Percentiles rank a stretch among this genome's conserved stretches.
phyloP scores from a whole-genome alignment of 2,888 invertebrate species.

The Caenorhabditis japonica region DNA sequence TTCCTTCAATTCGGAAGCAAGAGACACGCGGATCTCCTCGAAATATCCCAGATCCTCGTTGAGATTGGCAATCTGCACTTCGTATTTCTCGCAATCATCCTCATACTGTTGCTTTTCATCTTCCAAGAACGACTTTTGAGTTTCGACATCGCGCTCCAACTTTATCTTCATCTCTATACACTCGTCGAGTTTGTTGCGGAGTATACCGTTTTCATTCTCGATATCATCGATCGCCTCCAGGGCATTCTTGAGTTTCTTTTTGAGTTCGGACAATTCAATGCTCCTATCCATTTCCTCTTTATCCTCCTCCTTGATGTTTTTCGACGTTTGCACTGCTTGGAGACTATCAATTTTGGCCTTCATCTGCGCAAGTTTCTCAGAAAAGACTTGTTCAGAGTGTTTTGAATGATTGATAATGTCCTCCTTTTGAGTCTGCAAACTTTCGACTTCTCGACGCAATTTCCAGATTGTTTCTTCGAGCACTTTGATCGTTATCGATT shows the following conservation, averaged over 20 bases:
- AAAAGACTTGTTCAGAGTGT: slow-evolving; percentile 16
- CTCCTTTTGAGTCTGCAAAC: slow-evolving; percentile 24
- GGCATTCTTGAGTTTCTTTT: slow-evolving; percentile 5
- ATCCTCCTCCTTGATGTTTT: not conserved
- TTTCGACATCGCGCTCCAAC: not conserved
- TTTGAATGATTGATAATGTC: slow-evolving; percentile 30
- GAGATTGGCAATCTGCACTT: slow-evolving; percentile 1
- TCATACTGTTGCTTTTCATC: not conserved
- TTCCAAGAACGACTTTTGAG: not conserved
- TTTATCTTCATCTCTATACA: not conserved
- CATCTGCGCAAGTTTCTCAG: not conserved
- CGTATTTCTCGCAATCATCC: not conserved
- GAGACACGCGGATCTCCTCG: slow-evolving; percentile 3
- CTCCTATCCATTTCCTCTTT: not conserved
- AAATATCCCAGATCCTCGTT: not conserved
- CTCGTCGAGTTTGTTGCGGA: slow-evolving; percentile 2
- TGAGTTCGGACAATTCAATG: not conserved
- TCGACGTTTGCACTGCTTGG: not conserved
- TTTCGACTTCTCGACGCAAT: slow-evolving; percentile 5
- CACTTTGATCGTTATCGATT: no score
- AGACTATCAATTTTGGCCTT: slow-evolving; percentile 1
- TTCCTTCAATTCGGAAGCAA: not conserved
- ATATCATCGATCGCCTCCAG: slow-evolving; percentile 22
- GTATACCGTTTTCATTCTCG: not conserved
- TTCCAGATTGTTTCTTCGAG: no score